These are phyloP conservation scores for Drosophila fuyamai DNA, from an alignment of 1,140 invertebrate genomes.

Conservation along the genomic window DNA sequence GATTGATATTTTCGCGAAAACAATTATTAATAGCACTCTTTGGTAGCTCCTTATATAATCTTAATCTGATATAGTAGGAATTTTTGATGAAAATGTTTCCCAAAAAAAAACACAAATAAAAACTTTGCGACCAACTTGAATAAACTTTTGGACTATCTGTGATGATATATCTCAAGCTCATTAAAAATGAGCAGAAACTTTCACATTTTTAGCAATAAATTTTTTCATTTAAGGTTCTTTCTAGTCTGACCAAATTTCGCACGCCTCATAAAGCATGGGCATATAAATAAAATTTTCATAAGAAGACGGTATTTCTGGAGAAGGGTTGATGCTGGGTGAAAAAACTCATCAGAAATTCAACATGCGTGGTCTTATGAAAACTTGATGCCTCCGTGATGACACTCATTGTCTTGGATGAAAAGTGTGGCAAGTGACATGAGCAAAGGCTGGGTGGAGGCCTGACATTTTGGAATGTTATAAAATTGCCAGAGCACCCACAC, in stretches of 20 bases:
- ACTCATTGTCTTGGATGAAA: conserved; percentile 79
- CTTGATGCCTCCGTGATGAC: conserved; percentile 75
- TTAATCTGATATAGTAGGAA: too few species aligned
- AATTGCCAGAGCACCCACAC: conserved; percentile 45
- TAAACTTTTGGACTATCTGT: conserved; percentile 24
- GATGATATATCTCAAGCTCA: conserved; percentile 15
- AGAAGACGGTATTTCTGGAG: conserved; percentile 5
- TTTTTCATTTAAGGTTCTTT: conserved; percentile 60
- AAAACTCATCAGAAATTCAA: conserved; percentile 75
- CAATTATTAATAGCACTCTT: conserved; percentile 19
- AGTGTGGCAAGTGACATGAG: conserved; percentile 60
- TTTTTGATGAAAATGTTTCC: background rate
- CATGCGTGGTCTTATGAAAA: conserved; percentile 79
- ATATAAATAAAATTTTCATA: conserved; percentile 40
- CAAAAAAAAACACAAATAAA: conserved; percentile 21
- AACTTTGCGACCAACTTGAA: conserved; percentile 21
- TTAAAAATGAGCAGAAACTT: conserved; percentile 37
- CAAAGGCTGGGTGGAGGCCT: background rate
- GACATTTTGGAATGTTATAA: conserved; percentile 58
- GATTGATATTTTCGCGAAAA: conserved; percentile 64
- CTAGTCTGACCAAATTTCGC: conserved; percentile 29
- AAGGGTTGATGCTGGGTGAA: conserved; percentile 33
- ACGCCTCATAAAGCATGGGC: conserved; percentile 63
- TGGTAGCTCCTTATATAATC: too few species aligned
- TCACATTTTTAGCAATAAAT: conserved; percentile 44